Conservation (phyloP, 1,140 invertebrate genomes). For the Cydia strobilella region DNA sequence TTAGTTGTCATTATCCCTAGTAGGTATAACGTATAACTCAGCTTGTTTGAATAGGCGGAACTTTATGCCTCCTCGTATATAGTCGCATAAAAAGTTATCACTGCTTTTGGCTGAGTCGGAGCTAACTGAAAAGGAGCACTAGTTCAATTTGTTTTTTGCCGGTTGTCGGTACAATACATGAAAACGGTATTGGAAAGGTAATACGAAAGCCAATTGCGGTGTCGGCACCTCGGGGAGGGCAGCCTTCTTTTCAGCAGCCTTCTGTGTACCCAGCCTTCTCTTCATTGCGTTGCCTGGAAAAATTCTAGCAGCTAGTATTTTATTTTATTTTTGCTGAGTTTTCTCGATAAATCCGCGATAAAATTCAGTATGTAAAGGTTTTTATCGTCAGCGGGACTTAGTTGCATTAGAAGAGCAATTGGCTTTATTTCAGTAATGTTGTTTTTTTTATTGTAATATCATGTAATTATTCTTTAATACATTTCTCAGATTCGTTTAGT, state of each 20-base stretch:
- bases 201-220: constrained; percentile 34
- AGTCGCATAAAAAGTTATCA: constrained; percentile 28
- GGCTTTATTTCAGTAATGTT: background rate
- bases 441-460: background rate
- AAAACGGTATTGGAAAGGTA: constrained; percentile 33
- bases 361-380: background rate
- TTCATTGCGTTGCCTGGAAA: constrained; percentile 24
- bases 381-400: background rate
- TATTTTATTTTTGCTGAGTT: constrained; percentile 3
- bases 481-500: too few relatives aligned
- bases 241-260: constrained; percentile 25
- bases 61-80: constrained; percentile 12
- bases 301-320: constrained; percentile 20
- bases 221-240: constrained; percentile 31
- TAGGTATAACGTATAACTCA: too few relatives aligned
- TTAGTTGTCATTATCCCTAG: constrained; percentile 27
- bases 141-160: constrained; percentile 29
- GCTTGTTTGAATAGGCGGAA: constrained; percentile 18
- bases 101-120: constrained; percentile 23
- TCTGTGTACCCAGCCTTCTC: constrained; percentile 19
- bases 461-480: too few relatives aligned
- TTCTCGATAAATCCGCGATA: background rate
- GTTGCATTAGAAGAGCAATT: background rate
- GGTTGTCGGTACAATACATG: constrained; percentile 25
- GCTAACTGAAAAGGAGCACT: constrained; percentile 21